These are phyloP conservation scores for Andrena dorsata DNA, from an alignment of 2,888 invertebrate genomes.

Conservation along the genomic window DNA sequence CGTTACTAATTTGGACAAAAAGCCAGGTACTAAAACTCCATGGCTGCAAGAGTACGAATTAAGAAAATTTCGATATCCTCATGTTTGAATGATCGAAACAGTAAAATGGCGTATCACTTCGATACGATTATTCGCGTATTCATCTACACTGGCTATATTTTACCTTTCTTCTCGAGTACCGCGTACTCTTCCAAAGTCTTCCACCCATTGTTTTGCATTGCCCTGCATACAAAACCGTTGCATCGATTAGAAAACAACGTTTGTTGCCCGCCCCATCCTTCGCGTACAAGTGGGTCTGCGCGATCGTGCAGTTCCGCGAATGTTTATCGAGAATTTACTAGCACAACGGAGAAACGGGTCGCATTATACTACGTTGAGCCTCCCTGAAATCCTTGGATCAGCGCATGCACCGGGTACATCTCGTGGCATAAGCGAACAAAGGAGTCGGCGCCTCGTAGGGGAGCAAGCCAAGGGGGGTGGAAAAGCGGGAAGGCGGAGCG, in stretches of 20 bases:
- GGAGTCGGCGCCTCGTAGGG: conserved; percentile 1
- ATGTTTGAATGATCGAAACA: too few species aligned
- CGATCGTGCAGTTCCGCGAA: not conserved
- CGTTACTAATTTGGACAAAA: too few species aligned
- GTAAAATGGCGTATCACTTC: not conserved
- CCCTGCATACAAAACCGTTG: not conserved
- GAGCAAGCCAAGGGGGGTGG: not conserved
- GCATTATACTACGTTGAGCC: conserved; percentile 24
- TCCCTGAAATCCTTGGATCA: conserved; percentile 34
- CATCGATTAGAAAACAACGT: conserved; percentile 10
- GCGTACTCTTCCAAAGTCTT: not conserved
- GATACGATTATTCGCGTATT: too few species aligned
- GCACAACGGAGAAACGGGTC: not conserved
- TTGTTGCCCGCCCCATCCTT: not conserved
- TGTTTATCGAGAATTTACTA: conserved; percentile 45
- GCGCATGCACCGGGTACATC: conserved; percentile 21
- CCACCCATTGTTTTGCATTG: not conserved
- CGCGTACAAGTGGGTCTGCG: not conserved
- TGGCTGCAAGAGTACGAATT: too few species aligned
- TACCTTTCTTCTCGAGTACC: not conserved
- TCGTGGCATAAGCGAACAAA: conserved; percentile 26
- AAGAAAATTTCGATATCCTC: too few species aligned
- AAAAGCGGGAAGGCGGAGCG: not conserved
- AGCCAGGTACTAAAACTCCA: too few species aligned
- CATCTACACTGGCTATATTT: not conserved